A percentile compares a stretch with the other conserved stretches of the same genome.
These are phyloP conservation scores for Cryptoblepharus egeriae DNA, from an alignment of 2,797 vertebrate species.

Conservation along the genomic window DNA sequence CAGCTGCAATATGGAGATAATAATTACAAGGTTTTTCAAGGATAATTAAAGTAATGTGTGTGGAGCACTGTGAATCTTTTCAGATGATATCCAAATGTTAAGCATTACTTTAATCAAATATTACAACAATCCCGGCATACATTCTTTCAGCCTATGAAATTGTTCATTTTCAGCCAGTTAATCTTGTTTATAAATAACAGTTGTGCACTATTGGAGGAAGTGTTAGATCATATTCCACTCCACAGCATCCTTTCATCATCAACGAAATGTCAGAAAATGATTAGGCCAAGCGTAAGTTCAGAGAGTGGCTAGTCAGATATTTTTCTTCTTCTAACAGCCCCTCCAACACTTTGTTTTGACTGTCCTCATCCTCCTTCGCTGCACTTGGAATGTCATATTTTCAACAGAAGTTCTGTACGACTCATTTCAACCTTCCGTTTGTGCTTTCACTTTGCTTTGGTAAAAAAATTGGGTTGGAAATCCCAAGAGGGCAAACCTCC, in stretches of 20 bases:
- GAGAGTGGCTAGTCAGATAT: background rate
- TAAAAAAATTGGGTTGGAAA: constrained; percentile 14
- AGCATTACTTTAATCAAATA: background rate
- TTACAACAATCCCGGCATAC: background rate
- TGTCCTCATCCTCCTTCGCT: background rate
- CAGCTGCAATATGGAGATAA: too few relatives aligned
- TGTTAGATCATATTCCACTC: background rate
- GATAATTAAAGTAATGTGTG: too few relatives aligned
- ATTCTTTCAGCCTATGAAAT: background rate
- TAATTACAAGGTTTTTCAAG: too few relatives aligned
- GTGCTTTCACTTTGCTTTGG: constrained; percentile 1
- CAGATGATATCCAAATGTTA: background rate
- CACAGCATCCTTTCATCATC: background rate
- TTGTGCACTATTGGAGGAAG: background rate
- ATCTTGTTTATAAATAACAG: background rate
- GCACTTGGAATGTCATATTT: background rate
- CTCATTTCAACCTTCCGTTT: background rate
- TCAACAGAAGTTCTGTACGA: background rate
- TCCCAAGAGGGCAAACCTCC: constrained; percentile 5
- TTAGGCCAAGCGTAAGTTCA: background rate
- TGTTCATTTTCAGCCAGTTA: background rate
- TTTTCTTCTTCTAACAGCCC: background rate
- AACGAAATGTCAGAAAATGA: background rate
- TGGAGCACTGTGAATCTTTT: too few relatives aligned
- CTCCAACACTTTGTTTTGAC: background rate